A percentile compares a stretch with the other conserved stretches of the same genome.
These are phyloP conservation scores for Dasypogon diadema DNA, from an alignment of 2,888 invertebrate genomes.

Conservation along the genomic window DNA sequence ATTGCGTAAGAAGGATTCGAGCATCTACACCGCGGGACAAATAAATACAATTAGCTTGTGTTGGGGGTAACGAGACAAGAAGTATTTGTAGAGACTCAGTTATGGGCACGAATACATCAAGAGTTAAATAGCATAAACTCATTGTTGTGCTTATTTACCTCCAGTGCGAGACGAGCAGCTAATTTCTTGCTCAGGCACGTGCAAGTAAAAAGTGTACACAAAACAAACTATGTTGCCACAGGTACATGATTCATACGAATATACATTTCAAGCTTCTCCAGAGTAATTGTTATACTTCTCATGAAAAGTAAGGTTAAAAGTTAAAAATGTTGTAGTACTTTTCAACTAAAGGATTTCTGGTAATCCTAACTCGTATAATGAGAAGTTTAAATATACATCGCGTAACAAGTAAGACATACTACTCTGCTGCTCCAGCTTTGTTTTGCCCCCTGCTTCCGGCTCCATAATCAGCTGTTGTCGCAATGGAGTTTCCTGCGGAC, in stretches of 20 bases:
- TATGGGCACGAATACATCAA: too few species aligned
- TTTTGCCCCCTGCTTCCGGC: background rate
- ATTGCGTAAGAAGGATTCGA: too few species aligned
- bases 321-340: background rate
- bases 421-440: background rate
- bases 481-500: background rate
- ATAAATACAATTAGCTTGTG: too few species aligned
- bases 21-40: too few species aligned
- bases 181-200: background rate
- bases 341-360: background rate
- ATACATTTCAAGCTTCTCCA: background rate
- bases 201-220: background rate
- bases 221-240: background rate
- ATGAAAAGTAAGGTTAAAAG: background rate
- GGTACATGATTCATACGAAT: background rate
- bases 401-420: background rate
- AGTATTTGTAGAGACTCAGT: too few species aligned
- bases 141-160: too few species aligned
- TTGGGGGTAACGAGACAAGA: too few species aligned
- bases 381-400: conserved; percentile 16
- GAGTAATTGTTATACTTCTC: background rate
- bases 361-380: conserved; percentile 15
- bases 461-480: background rate
- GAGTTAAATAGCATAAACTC: too few species aligned
- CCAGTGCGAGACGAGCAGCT: background rate